A percentile compares a stretch with the other conserved stretches of the same genome.
Conservation (phyloP, 2,888 invertebrate species). For the Timandra comae region DNA sequence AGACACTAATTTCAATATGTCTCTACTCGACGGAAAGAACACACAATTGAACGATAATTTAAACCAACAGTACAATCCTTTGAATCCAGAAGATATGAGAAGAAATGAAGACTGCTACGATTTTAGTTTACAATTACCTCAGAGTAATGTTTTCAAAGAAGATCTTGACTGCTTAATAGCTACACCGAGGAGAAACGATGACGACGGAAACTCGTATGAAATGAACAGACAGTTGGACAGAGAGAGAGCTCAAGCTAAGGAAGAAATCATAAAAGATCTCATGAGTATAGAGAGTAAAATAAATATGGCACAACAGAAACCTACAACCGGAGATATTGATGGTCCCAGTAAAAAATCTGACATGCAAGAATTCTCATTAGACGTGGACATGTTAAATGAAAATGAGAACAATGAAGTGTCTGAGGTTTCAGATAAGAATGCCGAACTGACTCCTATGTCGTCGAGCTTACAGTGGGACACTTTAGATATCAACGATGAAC, state of each 20-base stretch:
- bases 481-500: slow-evolving; percentile 27
- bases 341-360: slow-evolving; percentile 27
- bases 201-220: slow-evolving; percentile 37
- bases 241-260: slow-evolving; percentile 50
- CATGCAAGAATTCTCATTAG: slow-evolving; percentile 26
- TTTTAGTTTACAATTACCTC: slow-evolving; percentile 55
- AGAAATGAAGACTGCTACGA: slow-evolving; percentile 63
- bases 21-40: slow-evolving; percentile 54
- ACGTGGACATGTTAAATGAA: slow-evolving; percentile 19
- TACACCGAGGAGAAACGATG: slow-evolving; percentile 49
- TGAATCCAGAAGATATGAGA: slow-evolving; percentile 54
- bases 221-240: slow-evolving; percentile 35
- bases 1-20: slow-evolving; percentile 61
- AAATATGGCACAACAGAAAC: slow-evolving; percentile 34
- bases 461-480: slow-evolving; percentile 39
- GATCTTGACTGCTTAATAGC: slow-evolving; percentile 63
- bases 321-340: slow-evolving; percentile 24
- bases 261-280: slow-evolving; percentile 64
- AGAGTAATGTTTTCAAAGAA: slow-evolving; percentile 56
- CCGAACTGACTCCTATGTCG: slow-evolving; percentile 21
- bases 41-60: slow-evolving; percentile 51
- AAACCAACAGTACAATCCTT: slow-evolving; percentile 46
- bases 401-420: slow-evolving; percentile 19
- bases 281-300: slow-evolving; percentile 66
- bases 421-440: slow-evolving; percentile 17